Conservation (phyloP, 2,113 vertebrate species). For the Lepisosteus osseus region DNA sequence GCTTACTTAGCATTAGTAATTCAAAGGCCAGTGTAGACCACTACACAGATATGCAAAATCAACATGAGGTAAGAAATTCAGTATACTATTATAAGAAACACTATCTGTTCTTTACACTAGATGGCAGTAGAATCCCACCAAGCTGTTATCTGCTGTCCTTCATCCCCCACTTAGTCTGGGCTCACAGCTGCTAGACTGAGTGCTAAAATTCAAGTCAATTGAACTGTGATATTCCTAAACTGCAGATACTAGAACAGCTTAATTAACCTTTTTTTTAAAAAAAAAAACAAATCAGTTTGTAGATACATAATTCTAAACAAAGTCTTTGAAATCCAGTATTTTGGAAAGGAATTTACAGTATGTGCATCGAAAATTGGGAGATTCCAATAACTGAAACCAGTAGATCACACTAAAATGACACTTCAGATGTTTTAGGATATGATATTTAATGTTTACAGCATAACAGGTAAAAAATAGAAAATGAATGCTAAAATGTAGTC, state of each 20-base stretch:
- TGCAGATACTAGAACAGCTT: background rate
- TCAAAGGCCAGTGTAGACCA: background rate
- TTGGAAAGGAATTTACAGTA: background rate
- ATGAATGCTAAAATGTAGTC: too few species aligned
- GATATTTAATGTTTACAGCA: background rate
- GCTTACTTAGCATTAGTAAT: background rate
- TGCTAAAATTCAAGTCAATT: slow-evolving; percentile 11
- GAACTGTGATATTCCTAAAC: slow-evolving; percentile 13
- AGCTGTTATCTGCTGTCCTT: background rate
- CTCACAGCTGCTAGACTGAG: slow-evolving; percentile 11
- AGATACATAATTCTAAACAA: background rate
- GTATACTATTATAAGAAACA: background rate
- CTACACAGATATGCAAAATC: too few species aligned
- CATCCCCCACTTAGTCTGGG: background rate
- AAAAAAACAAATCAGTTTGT: background rate
- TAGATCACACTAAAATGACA: background rate
- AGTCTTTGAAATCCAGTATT: background rate
- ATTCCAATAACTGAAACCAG: background rate
- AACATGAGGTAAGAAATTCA: background rate
- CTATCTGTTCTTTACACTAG: slow-evolving; percentile 41
- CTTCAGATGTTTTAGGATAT: background rate
- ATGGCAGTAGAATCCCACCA: slow-evolving; percentile 59
- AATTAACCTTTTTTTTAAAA: background rate
- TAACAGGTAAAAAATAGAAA: background rate
- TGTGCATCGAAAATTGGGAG: background rate